Conservation (phyloP, 2,797 vertebrate species). For the Tolypeutes matacus region DNA sequence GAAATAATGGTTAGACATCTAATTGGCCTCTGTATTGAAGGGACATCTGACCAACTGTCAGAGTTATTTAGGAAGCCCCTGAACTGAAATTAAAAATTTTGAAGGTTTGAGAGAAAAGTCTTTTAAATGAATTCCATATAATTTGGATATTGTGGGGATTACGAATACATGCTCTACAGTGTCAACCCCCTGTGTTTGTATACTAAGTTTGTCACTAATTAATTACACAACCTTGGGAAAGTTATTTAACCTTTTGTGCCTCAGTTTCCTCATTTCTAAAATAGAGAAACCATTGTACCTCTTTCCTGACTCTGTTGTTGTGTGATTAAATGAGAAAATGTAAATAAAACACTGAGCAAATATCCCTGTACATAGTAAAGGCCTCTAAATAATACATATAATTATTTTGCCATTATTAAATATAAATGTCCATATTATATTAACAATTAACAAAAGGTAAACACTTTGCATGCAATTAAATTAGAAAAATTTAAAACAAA, state of each 20-base stretch:
- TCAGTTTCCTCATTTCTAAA: too few relatives aligned
- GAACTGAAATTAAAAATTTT: not conserved
- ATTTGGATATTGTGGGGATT: not conserved
- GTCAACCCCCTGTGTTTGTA: not conserved
- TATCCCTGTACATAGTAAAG: not conserved
- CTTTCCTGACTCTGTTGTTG: not conserved
- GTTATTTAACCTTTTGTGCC: too few relatives aligned
- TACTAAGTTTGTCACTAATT: not conserved
- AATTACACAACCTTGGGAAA: not conserved
- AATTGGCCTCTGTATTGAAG: not conserved
- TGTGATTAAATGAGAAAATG: not conserved
- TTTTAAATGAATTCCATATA: not conserved
- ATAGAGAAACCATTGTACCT: not conserved
- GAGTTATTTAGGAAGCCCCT: too few relatives aligned
- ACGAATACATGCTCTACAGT: too few relatives aligned
- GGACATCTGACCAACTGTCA: not conserved
- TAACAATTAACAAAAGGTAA: not conserved
- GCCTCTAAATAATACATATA: not conserved
- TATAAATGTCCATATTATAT: not conserved
- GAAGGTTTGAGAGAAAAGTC: not conserved
- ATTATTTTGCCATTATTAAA: not conserved
- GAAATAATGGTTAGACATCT: not conserved
- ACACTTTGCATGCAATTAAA: not conserved
- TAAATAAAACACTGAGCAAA: not conserved
- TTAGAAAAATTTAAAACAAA: not conserved